These are phyloP conservation scores for Drosophila paracracens DNA, from an alignment of 2,888 invertebrate genomes.

Conservation along the genomic window DNA sequence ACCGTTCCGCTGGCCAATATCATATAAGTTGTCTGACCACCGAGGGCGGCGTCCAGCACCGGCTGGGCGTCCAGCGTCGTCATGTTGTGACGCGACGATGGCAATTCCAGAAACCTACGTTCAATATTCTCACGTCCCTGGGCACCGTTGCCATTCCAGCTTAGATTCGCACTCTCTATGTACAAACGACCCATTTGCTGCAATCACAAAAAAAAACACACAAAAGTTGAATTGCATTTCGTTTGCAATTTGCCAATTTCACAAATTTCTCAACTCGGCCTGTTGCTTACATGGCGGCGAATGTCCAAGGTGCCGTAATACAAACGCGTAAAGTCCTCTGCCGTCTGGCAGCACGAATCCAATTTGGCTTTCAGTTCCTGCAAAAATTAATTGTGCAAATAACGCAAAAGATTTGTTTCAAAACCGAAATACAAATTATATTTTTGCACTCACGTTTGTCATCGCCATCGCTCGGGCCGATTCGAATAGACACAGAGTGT, in stretches of 20 bases:
- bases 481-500: conserved; percentile 6
- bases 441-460: conserved; percentile 36
- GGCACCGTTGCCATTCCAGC: conserved; percentile 97
- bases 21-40: conserved; percentile 91
- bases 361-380: conserved; percentile 88
- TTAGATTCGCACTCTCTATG: conserved; percentile 92
- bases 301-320: conserved; percentile 96
- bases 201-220: conserved; percentile 48
- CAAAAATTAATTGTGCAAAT: neutral
- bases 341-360: conserved; percentile 93
- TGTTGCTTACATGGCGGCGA: conserved; percentile 89
- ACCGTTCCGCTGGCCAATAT: conserved; percentile 94
- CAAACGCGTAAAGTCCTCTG: conserved; percentile 94
- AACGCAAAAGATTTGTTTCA: neutral
- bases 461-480: conserved; percentile 12
- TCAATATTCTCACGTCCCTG: conserved; percentile 93
- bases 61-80: conserved; percentile 95
- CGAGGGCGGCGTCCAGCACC: conserved; percentile 90
- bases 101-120: conserved; percentile 93
- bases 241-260: neutral
- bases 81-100: conserved; percentile 91
- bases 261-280: conserved; percentile 5
- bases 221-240: neutral
- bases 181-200: conserved; percentile 92
- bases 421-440: neutral